Conservation (phyloP, 2,113 vertebrate genomes). For the Xiphorhynchus elegans region DNA sequence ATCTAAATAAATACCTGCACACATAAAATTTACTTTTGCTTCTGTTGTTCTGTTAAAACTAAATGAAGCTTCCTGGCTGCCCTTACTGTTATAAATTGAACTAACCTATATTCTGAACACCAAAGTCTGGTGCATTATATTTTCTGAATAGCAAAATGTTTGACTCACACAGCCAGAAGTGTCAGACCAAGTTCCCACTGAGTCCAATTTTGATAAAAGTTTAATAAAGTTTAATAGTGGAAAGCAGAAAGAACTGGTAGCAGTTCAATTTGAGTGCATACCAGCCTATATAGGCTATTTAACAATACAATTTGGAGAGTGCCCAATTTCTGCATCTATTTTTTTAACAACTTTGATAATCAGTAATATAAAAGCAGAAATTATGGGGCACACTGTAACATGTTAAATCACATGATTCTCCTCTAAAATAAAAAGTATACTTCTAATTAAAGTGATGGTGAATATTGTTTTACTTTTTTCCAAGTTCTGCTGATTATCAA, state of each 20-base stretch:
- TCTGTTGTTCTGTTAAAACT: background rate
- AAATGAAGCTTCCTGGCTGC: background rate
- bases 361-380: background rate
- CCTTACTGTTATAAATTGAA: background rate
- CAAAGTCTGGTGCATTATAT: background rate
- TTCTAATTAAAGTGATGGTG: background rate
- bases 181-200: background rate
- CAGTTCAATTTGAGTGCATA: background rate
- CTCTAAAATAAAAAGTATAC: background rate
- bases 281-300: background rate
- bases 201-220: background rate
- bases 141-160: background rate
- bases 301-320: background rate
- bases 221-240: background rate
- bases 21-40: background rate
- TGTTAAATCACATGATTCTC: accelerated
- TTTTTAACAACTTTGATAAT: background rate
- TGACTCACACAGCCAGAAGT: background rate
- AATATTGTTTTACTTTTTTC: background rate
- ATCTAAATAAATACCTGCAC: background rate
- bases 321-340: background rate
- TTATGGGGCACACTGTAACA: background rate
- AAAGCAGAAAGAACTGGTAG: background rate
- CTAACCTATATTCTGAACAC: background rate
- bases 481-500: background rate